phyloP scores from a whole-genome alignment of 64 coral and sea anemone genomes.

The Montipora capricornis region DNA sequence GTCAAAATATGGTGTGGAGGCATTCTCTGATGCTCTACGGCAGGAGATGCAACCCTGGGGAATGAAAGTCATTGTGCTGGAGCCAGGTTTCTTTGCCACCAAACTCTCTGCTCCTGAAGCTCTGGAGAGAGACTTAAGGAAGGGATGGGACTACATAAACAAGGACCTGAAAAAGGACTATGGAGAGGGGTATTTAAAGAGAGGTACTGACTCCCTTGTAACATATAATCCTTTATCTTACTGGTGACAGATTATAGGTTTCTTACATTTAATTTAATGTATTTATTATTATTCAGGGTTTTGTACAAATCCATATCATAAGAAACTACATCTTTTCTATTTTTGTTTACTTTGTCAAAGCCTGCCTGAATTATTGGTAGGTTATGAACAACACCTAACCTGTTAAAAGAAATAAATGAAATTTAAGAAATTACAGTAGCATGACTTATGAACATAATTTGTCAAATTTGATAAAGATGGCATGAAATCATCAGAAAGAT shows the following conservation, averaged over 20 bases:
- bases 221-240: background rate
- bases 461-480: too few relatives aligned
- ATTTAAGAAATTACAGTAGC: too few relatives aligned
- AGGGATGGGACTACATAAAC: background rate
- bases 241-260: background rate
- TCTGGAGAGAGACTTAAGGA: slow-evolving; percentile 14
- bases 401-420: too few relatives aligned
- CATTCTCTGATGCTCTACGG: slow-evolving; percentile 55
- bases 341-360: too few relatives aligned
- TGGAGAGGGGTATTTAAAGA: slow-evolving; percentile 22
- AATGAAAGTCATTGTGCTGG: slow-evolving; percentile 40
- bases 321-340: too few relatives aligned
- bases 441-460: too few relatives aligned
- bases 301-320: too few relatives aligned
- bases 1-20: slow-evolving; percentile 53
- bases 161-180: slow-evolving; percentile 38
- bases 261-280: background rate
- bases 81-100: slow-evolving; percentile 25
- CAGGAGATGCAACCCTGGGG: slow-evolving; percentile 48
- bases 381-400: too few relatives aligned
- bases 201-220: slow-evolving; percentile 1
- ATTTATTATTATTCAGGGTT: too few relatives aligned
- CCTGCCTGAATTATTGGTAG: too few relatives aligned
- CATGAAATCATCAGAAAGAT: too few relatives aligned
- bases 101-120: background rate